These are phyloP conservation scores for Platygyra sinensis DNA, from an alignment of 64 coral and sea anemone genomes.

Conservation along the genomic window DNA sequence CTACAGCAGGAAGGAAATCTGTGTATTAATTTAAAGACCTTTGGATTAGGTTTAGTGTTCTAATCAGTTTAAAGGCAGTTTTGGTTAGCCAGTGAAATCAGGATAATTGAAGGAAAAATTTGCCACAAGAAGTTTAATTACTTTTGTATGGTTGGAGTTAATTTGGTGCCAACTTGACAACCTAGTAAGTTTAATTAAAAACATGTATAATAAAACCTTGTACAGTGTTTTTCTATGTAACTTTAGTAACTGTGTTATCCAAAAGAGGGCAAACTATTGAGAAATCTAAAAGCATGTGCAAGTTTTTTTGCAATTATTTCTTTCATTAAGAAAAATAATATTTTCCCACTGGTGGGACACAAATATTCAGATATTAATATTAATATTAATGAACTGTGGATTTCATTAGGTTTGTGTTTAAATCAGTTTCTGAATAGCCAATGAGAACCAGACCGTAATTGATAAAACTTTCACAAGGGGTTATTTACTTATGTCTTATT, in stretches of 20 bases:
- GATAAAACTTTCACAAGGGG: neutral
- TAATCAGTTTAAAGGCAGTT: neutral
- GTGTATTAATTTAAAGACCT: neutral
- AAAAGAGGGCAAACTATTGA: too few species aligned
- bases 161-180: neutral
- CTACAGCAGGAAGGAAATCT: neutral
- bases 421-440: neutral
- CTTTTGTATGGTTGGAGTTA: neutral
- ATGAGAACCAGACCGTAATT: neutral
- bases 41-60: neutral
- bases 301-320: too few species aligned
- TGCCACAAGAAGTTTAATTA: neutral
- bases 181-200: too few species aligned
- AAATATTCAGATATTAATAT: neutral
- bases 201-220: too few species aligned
- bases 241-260: too few species aligned
- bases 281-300: too few species aligned
- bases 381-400: neutral
- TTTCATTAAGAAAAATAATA: too few species aligned
- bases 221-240: too few species aligned
- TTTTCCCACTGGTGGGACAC: too few species aligned
- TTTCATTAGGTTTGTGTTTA: neutral
- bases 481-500: neutral
- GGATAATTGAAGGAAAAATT: neutral
- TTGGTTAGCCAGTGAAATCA: neutral